Percentiles rank a stretch among this genome's conserved stretches.
phyloP scores from a whole-genome alignment of 2,113 vertebrate genomes.

The Pungitius pungitius region DNA sequence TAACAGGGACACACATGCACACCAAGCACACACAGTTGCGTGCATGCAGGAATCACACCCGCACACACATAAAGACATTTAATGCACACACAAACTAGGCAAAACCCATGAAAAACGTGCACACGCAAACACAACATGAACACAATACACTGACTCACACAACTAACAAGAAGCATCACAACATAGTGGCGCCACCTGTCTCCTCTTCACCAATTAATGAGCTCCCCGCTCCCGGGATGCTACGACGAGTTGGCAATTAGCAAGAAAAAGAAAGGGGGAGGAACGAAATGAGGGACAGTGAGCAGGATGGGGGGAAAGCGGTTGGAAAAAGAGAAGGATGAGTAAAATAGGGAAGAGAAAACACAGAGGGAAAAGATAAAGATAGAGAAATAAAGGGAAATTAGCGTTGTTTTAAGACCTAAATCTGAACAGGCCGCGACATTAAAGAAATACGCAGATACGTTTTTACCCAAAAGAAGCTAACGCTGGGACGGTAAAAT shows the following conservation, averaged over 20 bases:
- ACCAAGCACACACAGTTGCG: constrained; percentile 24
- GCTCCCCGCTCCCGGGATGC: constrained; percentile 73
- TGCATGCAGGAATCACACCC: constrained; percentile 15
- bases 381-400: not conserved
- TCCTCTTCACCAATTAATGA: constrained; percentile 89
- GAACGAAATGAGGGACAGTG: constrained; percentile 63
- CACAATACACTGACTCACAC: constrained; percentile 61
- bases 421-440: not conserved
- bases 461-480: not conserved
- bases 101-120: constrained; percentile 39
- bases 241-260: constrained; percentile 90
- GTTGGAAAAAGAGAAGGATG: constrained; percentile 8
- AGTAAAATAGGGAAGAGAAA: constrained; percentile 2
- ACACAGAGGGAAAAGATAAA: constrained; percentile 5
- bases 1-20: constrained; percentile 8
- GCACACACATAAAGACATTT: constrained; percentile 3
- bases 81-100: constrained; percentile 24
- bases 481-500: not conserved
- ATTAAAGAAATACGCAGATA: not conserved
- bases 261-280: constrained; percentile 66
- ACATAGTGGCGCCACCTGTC: constrained; percentile 89
- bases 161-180: constrained; percentile 90
- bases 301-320: constrained; percentile 11
- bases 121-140: constrained; percentile 53
- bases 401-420: constrained; percentile 24